phyloP scores from a whole-genome alignment of 2,797 vertebrate genomes.

The Myotis myotis region DNA sequence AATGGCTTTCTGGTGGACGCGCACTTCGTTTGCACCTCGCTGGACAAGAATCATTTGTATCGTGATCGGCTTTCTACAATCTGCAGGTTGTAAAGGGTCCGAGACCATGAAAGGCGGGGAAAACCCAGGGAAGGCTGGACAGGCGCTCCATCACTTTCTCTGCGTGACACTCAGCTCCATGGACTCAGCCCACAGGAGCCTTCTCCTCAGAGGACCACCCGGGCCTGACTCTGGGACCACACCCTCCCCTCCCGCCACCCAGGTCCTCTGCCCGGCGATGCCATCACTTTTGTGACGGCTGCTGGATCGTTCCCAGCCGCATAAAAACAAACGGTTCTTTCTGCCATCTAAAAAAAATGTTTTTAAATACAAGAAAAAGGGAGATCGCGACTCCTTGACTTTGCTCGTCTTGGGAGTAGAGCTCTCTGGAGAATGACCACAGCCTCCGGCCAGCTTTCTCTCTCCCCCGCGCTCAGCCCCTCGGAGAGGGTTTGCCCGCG shows the following conservation, averaged over 20 bases:
- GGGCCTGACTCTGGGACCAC: too few species aligned
- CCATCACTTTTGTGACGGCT: neutral
- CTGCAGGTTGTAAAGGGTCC: neutral
- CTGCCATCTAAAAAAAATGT: neutral
- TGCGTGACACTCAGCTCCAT: neutral
- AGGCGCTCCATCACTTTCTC: rapidly evolving
- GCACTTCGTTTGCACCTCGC: neutral
- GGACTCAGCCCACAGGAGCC: neutral
- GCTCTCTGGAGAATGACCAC: neutral
- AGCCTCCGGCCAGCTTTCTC: rapidly evolving
- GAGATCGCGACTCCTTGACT: neutral
- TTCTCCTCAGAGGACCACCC: rapidly evolving
- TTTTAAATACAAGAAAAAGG: neutral
- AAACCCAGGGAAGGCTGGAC: too few species aligned
- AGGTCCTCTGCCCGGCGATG: neutral
- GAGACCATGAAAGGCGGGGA: neutral
- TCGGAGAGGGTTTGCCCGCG: rapidly evolving
- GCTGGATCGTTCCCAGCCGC: neutral
- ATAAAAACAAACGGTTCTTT: neutral
- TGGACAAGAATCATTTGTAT: neutral
- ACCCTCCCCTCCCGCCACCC: too few species aligned
- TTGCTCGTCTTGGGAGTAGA: neutral
- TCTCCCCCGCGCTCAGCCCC: neutral
- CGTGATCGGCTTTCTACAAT: neutral
- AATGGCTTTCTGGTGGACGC: neutral